These are phyloP conservation scores for Pseudopodoces humilis DNA, from an alignment of 2,113 vertebrate genomes.

Conservation along the genomic window DNA sequence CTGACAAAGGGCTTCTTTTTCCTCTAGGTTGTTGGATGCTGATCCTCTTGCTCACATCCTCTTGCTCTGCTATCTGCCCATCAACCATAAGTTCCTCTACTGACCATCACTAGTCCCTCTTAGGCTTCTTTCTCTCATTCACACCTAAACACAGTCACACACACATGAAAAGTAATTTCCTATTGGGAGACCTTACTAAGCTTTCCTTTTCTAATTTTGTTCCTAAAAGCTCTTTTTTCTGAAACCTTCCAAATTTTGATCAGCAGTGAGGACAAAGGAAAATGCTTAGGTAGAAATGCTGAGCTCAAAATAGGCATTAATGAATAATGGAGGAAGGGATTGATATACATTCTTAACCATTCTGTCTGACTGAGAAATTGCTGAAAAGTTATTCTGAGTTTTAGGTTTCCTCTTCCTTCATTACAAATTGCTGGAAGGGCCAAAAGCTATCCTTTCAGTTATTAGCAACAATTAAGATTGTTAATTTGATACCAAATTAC, in stretches of 20 bases:
- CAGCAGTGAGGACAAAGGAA: neutral
- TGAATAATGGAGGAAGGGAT: neutral
- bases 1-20: slow-evolving; percentile 42
- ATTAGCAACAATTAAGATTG: slow-evolving; percentile 34
- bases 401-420: neutral
- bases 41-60: neutral
- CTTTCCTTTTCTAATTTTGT: neutral
- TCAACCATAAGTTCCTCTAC: neutral
- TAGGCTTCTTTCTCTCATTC: neutral
- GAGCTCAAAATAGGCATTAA: neutral
- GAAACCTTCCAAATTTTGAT: neutral
- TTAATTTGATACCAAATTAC: slow-evolving; percentile 43
- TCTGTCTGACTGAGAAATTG: neutral
- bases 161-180: neutral
- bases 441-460: slow-evolving; percentile 12
- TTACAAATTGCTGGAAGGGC: neutral
- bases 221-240: neutral
- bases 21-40: neutral
- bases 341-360: neutral
- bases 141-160: neutral
- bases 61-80: slow-evolving; percentile 23
- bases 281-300: neutral
- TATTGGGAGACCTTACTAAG: neutral
- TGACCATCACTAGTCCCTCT: neutral
- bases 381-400: slow-evolving; percentile 14